Base-by-base conservation (phyloP, 2,888 invertebrate species). In the Tachina fera region DNA sequence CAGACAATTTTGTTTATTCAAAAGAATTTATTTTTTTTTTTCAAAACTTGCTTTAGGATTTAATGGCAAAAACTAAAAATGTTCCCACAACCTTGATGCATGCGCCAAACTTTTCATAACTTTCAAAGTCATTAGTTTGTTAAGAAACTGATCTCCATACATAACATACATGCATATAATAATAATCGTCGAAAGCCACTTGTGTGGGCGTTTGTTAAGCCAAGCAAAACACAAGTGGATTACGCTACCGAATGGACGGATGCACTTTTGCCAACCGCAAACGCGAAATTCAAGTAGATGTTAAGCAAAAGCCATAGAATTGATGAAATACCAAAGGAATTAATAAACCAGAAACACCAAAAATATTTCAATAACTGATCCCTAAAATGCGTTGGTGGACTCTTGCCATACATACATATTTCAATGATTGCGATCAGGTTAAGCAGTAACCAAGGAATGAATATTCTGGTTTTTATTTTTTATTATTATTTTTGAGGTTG, bases 231-330 rank as follows among this genome's bases (percentile, higher is more conserved):
- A 72, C 58, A 65, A 77, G 16, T 51, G 58, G 11, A 41, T 39
- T 31, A 56, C 16, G 45, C 70, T 39, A 19, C 68, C 45, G 53
- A 58, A 49, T 22, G 53, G 47, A 74, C 79, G 53, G 47, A 74
- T 82, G 71, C 31, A 65, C 49, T 76, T 83, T 79, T 67, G 67
- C 72, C 67, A 86, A 86, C 86, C 86, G 79, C 86, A 86, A 85
- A 83, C 86, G 86, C 86, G 86, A 86, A 86, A 86, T 76, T 76
- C 63, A 86, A 86, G 83, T 83, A 76, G 71, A 56, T 77, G 56
- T 51, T 71, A 71, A 49, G 31, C 39, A 70, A 80, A 86, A 86
- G 86, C 86, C 86, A 86, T 86, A 86, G 79, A 83, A 80, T 86
- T 86, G 79, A 80, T 72, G 56, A 72, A 80, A 72, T 77, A 83